These are phyloP conservation scores for Microdon myrmicae DNA, from an alignment of 2,888 invertebrate genomes.

Conservation along the genomic window DNA sequence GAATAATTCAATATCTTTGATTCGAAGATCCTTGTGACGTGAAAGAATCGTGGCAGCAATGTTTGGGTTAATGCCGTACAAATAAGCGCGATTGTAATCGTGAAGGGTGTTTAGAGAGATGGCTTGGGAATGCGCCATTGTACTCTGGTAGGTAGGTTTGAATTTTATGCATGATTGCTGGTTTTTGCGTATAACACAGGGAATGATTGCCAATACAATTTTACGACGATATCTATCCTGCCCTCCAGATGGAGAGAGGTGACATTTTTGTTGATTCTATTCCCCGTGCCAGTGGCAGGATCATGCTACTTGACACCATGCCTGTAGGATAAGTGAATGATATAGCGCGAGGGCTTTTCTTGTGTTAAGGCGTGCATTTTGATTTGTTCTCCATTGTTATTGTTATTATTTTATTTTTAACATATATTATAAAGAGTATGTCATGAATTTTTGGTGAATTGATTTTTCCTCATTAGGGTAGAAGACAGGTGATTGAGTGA, in stretches of 20 bases:
- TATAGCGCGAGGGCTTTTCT: constrained; percentile 44
- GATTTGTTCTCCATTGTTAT: constrained; percentile 31
- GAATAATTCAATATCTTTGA: constrained; percentile 49
- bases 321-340: constrained; percentile 45
- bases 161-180: constrained; percentile 35
- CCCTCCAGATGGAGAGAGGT: constrained; percentile 1
- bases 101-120: not conserved
- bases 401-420: constrained; percentile 17
- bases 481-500: constrained; percentile 49
- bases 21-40: constrained; percentile 19
- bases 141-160: constrained; percentile 12
- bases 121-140: not conserved
- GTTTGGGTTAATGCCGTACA: constrained; percentile 47
- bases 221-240: constrained; percentile 5
- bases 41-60: constrained; percentile 3
- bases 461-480: no score
- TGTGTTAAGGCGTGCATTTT: constrained; percentile 15
- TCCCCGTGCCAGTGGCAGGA: constrained; percentile 24
- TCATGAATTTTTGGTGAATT: no score
- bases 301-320: no score
- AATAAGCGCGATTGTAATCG: constrained; percentile 46
- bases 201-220: constrained; percentile 6
- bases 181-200: no score
- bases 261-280: constrained; percentile 28
- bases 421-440: no score